Evolutionary conservation across 2,888 invertebrate genomes (phyloP).

Genomic region (Gari tellinella): DNA sequence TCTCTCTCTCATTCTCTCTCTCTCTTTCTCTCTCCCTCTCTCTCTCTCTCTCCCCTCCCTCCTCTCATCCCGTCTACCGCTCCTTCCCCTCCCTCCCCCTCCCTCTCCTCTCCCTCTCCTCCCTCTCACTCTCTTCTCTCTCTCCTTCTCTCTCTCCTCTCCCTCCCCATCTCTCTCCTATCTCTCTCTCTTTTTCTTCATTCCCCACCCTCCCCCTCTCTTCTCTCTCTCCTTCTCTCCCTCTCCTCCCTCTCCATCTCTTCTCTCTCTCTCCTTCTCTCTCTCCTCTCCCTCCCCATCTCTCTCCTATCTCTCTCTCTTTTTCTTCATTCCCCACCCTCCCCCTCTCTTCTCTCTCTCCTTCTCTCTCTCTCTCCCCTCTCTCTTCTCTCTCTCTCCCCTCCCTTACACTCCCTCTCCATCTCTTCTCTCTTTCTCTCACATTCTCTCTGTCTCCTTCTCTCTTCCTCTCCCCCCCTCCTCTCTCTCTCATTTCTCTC

Average conservation of each 20-base stretch:
- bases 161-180: constrained; percentile 10
- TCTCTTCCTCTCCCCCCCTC: background rate
- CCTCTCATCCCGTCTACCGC: no score
- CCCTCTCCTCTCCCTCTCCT: no score
- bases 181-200: background rate
- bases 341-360: background rate
- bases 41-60: no score
- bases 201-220: background rate
- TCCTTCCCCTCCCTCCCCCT: no score
- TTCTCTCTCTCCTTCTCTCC: background rate
- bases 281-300: background rate
- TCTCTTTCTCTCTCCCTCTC: no score
- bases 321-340: background rate
- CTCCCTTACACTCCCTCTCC: background rate
- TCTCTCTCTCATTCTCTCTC: no score
- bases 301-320: background rate
- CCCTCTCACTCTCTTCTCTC: background rate
- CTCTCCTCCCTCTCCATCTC: background rate
- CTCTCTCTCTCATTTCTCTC: background rate
- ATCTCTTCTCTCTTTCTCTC: background rate
- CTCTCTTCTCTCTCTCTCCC: background rate
- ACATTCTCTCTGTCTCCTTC: background rate
- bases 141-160: background rate
- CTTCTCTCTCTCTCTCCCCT: background rate
- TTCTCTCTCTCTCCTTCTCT: constrained; percentile 6